These are phyloP conservation scores for Timema cristinae DNA, from an alignment of 2,888 invertebrate species.

Conservation along the genomic window DNA sequence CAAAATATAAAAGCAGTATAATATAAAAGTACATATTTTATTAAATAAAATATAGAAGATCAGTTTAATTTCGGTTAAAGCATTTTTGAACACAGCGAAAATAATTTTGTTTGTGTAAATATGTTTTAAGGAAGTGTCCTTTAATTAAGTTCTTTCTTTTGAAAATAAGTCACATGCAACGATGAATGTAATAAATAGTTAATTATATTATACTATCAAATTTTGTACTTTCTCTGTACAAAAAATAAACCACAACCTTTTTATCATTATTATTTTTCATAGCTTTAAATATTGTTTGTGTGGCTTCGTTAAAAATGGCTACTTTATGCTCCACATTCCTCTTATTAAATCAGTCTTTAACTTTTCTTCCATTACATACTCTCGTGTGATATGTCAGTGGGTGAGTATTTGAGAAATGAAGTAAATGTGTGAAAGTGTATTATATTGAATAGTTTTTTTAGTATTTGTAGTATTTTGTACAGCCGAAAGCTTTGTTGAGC, in stretches of 20 bases:
- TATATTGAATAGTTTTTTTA: slow-evolving; percentile 38
- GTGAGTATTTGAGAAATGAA: background rate
- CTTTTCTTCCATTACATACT: slow-evolving; percentile 15
- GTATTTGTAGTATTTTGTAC: slow-evolving; percentile 47
- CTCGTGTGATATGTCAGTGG: background rate
- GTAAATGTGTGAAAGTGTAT: slow-evolving; percentile 26
- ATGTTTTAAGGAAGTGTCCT: slow-evolving; percentile 26
- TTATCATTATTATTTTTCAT: background rate
- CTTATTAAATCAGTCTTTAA: slow-evolving; percentile 20
- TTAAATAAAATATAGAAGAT: slow-evolving; percentile 14
- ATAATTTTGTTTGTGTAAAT: slow-evolving; percentile 18
- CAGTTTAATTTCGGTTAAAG: slow-evolving; percentile 12
- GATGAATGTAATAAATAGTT: slow-evolving; percentile 18
- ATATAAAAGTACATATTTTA: background rate
- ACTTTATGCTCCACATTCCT: slow-evolving; percentile 28
- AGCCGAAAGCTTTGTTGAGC: slow-evolving; percentile 34
- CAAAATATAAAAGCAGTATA: background rate
- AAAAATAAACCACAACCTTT: slow-evolving; percentile 23
- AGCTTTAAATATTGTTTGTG: slow-evolving; percentile 22
- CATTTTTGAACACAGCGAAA: slow-evolving; percentile 25
- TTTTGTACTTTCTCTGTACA: slow-evolving; percentile 21
- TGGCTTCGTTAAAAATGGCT: slow-evolving; percentile 20
- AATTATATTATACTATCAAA: slow-evolving; percentile 2
- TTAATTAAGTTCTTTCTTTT: slow-evolving; percentile 16
- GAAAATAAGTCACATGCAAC: slow-evolving; percentile 20